Evolutionary conservation across 2,888 invertebrate species (phyloP).

Genomic region (Bembecia ichneumoniformis): DNA sequence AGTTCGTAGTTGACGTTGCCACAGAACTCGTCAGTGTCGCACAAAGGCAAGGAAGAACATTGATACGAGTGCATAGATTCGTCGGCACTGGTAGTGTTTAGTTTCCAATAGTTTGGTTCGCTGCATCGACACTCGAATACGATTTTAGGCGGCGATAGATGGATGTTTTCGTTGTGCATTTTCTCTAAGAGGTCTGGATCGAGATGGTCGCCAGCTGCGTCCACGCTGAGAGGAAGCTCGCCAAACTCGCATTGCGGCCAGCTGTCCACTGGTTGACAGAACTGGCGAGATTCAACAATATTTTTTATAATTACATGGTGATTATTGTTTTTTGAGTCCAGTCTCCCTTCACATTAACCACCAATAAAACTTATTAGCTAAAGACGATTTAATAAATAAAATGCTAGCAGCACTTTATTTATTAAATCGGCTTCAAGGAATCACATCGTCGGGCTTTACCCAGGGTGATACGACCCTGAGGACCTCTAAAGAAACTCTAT

Average conservation of each 20-base stretch:
- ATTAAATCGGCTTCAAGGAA: no score
- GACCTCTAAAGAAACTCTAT: no score
- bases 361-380: no score
- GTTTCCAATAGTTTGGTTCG: constrained; percentile 61
- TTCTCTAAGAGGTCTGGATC: constrained; percentile 53
- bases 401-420: no score
- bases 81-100: constrained; percentile 25
- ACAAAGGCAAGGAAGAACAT: constrained; percentile 65
- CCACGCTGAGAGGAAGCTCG: constrained; percentile 46
- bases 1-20: constrained; percentile 73
- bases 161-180: constrained; percentile 46
- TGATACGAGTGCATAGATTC: constrained; percentile 37
- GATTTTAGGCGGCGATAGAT: constrained; percentile 52
- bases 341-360: no score
- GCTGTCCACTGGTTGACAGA: constrained; percentile 54
- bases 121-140: constrained; percentile 65
- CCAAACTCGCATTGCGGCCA: constrained; percentile 45
- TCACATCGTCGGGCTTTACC: no score
- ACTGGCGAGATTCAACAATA: constrained; percentile 38
- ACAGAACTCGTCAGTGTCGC: constrained; percentile 71
- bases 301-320: not conserved
- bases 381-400: no score
- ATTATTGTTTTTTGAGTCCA: not conserved
- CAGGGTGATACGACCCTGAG: no score
- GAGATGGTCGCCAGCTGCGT: constrained; percentile 34